These are phyloP conservation scores for Lasioglossum albipes DNA, from an alignment of 1,140 invertebrate genomes.

Conservation along the genomic window DNA sequence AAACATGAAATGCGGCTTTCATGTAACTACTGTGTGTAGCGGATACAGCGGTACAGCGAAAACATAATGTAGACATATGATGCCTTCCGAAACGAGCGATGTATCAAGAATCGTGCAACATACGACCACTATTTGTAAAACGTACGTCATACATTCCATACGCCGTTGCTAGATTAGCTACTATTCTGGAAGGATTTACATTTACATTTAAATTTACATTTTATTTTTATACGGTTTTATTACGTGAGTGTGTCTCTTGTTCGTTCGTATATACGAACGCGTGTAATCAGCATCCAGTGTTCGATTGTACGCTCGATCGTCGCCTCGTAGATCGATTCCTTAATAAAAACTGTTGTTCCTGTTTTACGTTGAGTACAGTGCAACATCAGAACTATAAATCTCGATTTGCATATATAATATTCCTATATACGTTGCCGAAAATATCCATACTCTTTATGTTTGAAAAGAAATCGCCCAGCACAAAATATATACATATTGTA, in stretches of 20 bases:
- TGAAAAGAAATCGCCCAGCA: no score
- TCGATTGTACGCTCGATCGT: background rate
- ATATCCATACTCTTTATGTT: background rate
- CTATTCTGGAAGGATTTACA: constrained; percentile 12
- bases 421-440: background rate
- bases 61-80: background rate
- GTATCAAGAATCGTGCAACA: background rate
- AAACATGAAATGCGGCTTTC: background rate
- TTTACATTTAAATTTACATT: constrained; percentile 15
- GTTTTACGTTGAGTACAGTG: constrained; percentile 8
- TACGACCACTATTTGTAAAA: no score
- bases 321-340: background rate
- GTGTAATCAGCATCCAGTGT: background rate
- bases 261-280: background rate
- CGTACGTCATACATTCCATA: constrained; percentile 26
- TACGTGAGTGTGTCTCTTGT: background rate
- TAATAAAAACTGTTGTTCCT: constrained; percentile 10
- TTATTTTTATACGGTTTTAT: constrained; percentile 33
- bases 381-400: background rate
- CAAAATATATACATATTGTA: no score
- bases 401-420: constrained; percentile 4
- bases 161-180: constrained; percentile 11
- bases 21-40: background rate
- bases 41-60: background rate
- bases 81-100: constrained; percentile 10